Base-by-base conservation (phyloP, 2,797 vertebrate genomes). In the Peromyscus aztecus region DNA sequence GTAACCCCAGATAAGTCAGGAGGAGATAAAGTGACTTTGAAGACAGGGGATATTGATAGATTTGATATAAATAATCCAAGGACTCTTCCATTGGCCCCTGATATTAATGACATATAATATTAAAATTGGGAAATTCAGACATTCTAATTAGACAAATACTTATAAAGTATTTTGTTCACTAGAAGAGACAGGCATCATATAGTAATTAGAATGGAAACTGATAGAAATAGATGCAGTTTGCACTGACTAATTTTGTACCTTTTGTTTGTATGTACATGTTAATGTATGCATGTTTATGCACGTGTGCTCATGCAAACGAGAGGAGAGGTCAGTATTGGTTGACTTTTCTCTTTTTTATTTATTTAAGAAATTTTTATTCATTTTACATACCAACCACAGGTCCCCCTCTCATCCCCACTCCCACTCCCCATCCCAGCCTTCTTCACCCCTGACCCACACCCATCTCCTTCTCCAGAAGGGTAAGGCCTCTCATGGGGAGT, bases 161-260 rank as follows among this genome's bases (percentile, higher is more conserved):
- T 93, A 63, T 24, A 57, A 75, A 86, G 37, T 16, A 89, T 8
- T 29, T 96, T 94, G 14, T 49, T 89, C 55, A 65, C 43, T 89
- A 37, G 52, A 81, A 82, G n/a, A 83, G 43, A 80, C 2, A 81
- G 63, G 57, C 16, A 73, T 67, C 37, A 34, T 86, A 71, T 63
- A 94, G 63, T 13, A 89, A 86, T 75, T 91, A 87, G 0, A 92
- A 84, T 49, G 80, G 87, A 85, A 88, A 94, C 24, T 80, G 31
- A 46, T 88, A 84, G 16, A 24, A 24, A 88, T 31, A 63, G 37
- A 89, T 43, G 37, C 37, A 76, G 17, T 59, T 27, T 89, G 55
- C 29, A 57, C 10, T 21, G 9, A 29, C 14, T 88, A 43, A 27
- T 37, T 55, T 87, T 37, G 46, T 71, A 40, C 57, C 49, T 19